Percentiles rank a stretch among this genome's conserved stretches.
These are phyloP conservation scores for Vanessa atalanta DNA, from an alignment of 1,140 invertebrate species.

Conservation along the genomic window DNA sequence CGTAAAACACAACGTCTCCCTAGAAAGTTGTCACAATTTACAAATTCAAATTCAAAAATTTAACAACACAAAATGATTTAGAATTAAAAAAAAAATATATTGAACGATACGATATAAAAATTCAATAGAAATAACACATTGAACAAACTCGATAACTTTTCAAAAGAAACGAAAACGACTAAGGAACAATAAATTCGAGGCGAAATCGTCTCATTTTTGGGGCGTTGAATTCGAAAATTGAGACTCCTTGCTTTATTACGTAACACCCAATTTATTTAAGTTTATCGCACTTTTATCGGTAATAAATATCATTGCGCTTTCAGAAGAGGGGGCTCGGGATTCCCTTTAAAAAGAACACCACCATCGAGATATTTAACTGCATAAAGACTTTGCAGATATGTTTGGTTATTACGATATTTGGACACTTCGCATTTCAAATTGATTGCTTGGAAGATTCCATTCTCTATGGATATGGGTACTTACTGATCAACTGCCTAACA, in stretches of 20 bases:
- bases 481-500: too few relatives aligned
- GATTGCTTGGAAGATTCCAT: too few relatives aligned
- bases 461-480: too few relatives aligned
- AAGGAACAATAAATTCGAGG: neutral
- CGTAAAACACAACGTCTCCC: neutral
- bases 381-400: neutral
- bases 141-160: neutral
- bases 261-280: constrained; percentile 8
- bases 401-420: neutral
- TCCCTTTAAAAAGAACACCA: neutral
- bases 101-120: too few relatives aligned
- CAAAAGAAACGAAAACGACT: neutral
- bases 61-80: neutral
- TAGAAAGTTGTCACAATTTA: neutral
- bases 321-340: neutral
- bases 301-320: constrained; percentile 4
- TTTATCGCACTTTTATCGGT: constrained; percentile 3
- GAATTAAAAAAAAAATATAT: neutral
- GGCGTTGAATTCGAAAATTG: constrained; percentile 2
- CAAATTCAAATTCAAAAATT: neutral
- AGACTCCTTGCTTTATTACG: neutral
- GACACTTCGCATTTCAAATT: too few relatives aligned
- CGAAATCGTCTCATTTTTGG: neutral
- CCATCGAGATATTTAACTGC: neutral
- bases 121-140: neutral